Percentiles rank a stretch among this genome's conserved stretches.
These are phyloP conservation scores for Hemichromis elongatus DNA, from an alignment of 2,113 vertebrate genomes.

Conservation along the genomic window DNA sequence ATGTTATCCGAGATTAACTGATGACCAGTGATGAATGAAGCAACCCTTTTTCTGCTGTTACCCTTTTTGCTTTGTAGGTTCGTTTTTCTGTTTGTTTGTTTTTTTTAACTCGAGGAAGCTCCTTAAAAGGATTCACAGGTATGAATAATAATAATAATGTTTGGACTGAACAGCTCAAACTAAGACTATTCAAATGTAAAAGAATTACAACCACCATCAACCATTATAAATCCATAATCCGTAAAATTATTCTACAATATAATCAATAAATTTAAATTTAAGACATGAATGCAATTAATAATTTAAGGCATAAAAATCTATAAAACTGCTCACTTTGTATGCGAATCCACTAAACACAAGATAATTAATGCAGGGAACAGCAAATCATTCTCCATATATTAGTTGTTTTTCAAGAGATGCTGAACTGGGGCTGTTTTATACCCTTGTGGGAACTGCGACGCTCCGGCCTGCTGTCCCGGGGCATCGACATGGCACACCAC, in stretches of 20 bases:
- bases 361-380: not conserved
- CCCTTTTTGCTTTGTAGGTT: too few species aligned
- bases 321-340: not conserved
- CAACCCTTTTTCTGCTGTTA: not conserved
- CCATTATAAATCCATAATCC: not conserved
- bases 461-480: conserved; percentile 87
- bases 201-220: not conserved
- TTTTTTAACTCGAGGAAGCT: too few species aligned
- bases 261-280: not conserved
- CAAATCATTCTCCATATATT: not conserved
- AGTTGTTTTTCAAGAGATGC: not conserved
- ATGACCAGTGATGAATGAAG: not conserved
- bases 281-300: not conserved
- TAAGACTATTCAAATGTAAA: not conserved
- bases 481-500: conserved; percentile 95
- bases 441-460: conserved; percentile 92
- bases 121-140: not conserved
- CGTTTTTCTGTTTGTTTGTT: not conserved
- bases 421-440: conserved; percentile 47
- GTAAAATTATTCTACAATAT: not conserved
- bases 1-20: not conserved
- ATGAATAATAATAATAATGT: not conserved
- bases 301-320: not conserved
- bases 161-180: not conserved
- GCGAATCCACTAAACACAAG: not conserved